phyloP scores from a whole-genome alignment of 2,797 vertebrate genomes.

The Bryconaethiops microstoma region DNA sequence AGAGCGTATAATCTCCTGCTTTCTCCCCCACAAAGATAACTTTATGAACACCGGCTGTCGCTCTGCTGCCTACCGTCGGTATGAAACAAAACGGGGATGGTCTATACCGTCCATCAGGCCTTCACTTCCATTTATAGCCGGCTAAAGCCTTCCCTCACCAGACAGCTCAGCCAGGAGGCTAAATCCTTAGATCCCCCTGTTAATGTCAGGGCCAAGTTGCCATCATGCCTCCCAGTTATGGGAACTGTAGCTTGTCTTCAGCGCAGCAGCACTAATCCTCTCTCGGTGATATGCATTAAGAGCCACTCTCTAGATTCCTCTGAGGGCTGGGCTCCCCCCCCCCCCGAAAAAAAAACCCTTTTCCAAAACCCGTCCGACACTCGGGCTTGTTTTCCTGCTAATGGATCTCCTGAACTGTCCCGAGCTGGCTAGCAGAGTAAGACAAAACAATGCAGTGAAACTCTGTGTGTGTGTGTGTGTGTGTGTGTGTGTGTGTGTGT shows the following conservation, averaged over 20 bases:
- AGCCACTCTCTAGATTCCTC: slow-evolving; percentile 37
- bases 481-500: too few species aligned
- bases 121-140: slow-evolving; percentile 26
- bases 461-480: too few species aligned
- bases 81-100: slow-evolving; percentile 27
- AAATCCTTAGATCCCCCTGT: slow-evolving; percentile 36
- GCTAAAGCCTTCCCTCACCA: slow-evolving; percentile 28
- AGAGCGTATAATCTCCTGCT: slow-evolving; percentile 32
- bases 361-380: background rate
- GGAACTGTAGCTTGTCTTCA: slow-evolving; percentile 40
- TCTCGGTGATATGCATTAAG: slow-evolving; percentile 48
- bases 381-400: background rate
- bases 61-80: slow-evolving; percentile 3
- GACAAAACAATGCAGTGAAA: background rate
- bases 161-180: slow-evolving; percentile 17
- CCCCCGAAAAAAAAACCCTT: background rate
- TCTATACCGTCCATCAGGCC: slow-evolving; percentile 5
- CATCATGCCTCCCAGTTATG: slow-evolving; percentile 6
- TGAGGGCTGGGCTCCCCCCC: background rate
- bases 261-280: slow-evolving; percentile 49
- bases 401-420: background rate
- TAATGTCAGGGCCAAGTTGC: slow-evolving; percentile 21
- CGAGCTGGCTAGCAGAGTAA: background rate
- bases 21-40: background rate
- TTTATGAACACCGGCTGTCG: slow-evolving; percentile 10